Conservation (phyloP, 1,140 invertebrate genomes). For the Eulimnadia texana region DNA sequence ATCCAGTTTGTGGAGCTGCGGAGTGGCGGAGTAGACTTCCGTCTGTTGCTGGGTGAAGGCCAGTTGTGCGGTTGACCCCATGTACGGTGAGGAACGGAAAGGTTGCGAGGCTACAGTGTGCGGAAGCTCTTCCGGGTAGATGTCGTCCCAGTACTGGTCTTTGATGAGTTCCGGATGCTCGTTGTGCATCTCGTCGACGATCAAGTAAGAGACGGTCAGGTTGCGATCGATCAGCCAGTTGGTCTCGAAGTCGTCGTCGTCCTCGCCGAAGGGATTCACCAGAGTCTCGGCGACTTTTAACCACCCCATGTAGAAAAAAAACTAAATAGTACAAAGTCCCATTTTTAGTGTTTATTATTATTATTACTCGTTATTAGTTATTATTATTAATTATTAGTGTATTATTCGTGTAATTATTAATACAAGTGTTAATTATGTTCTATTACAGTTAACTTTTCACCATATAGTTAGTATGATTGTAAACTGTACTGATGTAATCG, state of each 20-base stretch:
- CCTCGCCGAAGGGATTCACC: slow-evolving; percentile 43
- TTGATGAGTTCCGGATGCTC: slow-evolving; percentile 30
- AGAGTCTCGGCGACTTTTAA: slow-evolving; percentile 38
- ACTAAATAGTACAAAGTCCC: slow-evolving; percentile 25
- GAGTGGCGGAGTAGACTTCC: slow-evolving; percentile 19
- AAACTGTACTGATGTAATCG: too few relatives aligned
- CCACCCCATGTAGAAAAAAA: slow-evolving; percentile 46
- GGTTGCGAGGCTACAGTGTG: slow-evolving; percentile 26
- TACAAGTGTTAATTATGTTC: too few relatives aligned
- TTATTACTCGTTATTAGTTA: too few relatives aligned
- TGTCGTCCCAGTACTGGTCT: slow-evolving; percentile 32
- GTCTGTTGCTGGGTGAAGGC: slow-evolving; percentile 20
- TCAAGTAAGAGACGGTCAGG: slow-evolving; percentile 29
- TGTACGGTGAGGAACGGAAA: slow-evolving; percentile 22
- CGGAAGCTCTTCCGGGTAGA: slow-evolving; percentile 26
- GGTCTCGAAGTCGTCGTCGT: slow-evolving; percentile 45
- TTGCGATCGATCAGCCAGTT: slow-evolving; percentile 35
- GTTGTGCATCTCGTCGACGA: slow-evolving; percentile 34
- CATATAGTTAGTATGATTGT: too few relatives aligned
- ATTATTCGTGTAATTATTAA: too few relatives aligned
- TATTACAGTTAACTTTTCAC: too few relatives aligned
- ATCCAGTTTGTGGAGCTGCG: slow-evolving; percentile 12
- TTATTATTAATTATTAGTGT: too few relatives aligned
- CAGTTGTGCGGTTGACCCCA: slow-evolving; percentile 24
- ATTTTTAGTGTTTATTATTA: too few relatives aligned